Base-by-base conservation (phyloP, 2,113 vertebrate species). In the Oxyura jamaicensis region DNA sequence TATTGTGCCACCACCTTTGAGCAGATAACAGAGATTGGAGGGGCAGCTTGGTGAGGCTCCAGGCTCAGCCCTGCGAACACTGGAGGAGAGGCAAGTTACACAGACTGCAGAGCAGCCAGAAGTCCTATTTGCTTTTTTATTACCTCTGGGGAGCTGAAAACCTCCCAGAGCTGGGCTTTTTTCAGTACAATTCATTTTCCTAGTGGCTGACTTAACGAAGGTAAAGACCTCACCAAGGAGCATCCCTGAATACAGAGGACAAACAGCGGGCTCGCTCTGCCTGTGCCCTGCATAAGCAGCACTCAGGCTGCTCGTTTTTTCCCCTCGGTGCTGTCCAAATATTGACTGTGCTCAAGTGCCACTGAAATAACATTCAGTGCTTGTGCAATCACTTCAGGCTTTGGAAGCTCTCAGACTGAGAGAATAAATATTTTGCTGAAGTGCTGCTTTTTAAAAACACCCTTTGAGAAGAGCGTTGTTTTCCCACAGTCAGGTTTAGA, bases 301-400 rank as follows among this genome's bases (percentile, higher is more conserved):
- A 1, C 72, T 82, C 23, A 55, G 85, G 60, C 71, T 76, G 80
- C 71, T 63, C 60, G 2, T 6, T 91, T 62, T 6, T 18, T 29
- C 41, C 41, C 39, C 83, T 31, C 13, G 23, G 39, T 28, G 11
- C 86, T 90, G 66, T 91, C 90, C 95, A 95, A 96, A 96, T 65
- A 87, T 19, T 93, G 96, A 77, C 94, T 35, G 52, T 83, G 81
- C 77, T 76, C 83, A 58, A 83, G 90, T 31, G 79, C 89, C 46
- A 16, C 91, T 85, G 10, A 80, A 93, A 92, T 20, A 86, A 90
- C 80, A 48, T 2, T 23, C 33, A 36, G 35, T 42, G 75, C 93
- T 65, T 36, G 28, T 91, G 86, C 75, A 82, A 6, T 55, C 94
- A 71, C 92, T 94, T 23, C 86, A 80, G 91, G n/a, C 75, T 71